Evolutionary conservation across 1,140 invertebrate genomes (phyloP).

Genomic region (Hylaeus anthracinus): DNA sequence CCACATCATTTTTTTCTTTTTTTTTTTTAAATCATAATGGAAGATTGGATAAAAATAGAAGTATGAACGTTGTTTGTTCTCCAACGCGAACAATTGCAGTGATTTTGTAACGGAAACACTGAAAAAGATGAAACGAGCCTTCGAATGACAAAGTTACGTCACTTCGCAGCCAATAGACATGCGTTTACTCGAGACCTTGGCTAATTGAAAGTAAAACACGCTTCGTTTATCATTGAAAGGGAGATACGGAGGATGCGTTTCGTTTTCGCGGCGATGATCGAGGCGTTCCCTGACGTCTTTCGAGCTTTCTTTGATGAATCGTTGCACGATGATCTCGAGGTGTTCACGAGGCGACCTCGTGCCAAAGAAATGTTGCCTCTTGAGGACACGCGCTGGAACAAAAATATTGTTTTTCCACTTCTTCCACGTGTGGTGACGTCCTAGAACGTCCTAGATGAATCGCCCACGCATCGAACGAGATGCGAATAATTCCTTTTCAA

Average conservation of each 20-base stretch:
- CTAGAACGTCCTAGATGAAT: background rate
- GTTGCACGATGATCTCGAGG: background rate
- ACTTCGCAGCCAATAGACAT: background rate
- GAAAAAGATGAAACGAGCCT: background rate
- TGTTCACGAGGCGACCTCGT: background rate
- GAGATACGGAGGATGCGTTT: background rate
- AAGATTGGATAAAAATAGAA: too few relatives aligned
- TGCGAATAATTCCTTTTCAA: conserved; percentile 5
- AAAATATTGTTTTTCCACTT: background rate
- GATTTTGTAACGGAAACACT: too few relatives aligned
- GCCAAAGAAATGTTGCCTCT: conserved; percentile 3
- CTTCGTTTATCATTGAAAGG: background rate
- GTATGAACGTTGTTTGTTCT: too few relatives aligned
- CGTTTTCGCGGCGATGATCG: background rate
- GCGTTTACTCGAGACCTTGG: background rate
- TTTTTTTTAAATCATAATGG: too few relatives aligned
- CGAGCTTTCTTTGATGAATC: background rate
- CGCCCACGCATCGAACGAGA: background rate
- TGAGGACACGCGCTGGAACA: background rate
- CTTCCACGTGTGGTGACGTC: background rate
- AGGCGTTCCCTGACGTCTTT: too few relatives aligned
- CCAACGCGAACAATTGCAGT: too few relatives aligned
- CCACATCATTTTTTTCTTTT: too few relatives aligned
- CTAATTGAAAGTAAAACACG: background rate
- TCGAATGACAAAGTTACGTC: background rate